A percentile compares a stretch with the other conserved stretches of the same genome.
Conservation (phyloP, 1,140 invertebrate species). For the Cataglyphis hispanica region DNA sequence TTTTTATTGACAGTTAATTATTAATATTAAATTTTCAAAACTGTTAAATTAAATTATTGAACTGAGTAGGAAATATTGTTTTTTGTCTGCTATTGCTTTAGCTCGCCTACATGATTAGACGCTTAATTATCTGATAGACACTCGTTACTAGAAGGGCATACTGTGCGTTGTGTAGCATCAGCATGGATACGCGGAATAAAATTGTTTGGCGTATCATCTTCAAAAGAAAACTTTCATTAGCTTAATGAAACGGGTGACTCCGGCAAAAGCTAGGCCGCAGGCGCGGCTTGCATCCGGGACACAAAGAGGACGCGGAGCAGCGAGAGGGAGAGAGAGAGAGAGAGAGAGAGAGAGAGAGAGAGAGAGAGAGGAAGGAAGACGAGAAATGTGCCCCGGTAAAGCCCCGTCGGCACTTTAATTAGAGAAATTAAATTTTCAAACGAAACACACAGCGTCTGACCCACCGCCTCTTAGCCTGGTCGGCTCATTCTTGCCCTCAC, state of each 20-base stretch:
- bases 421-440: conserved; percentile 80
- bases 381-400: conserved; percentile 59
- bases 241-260: conserved; percentile 78
- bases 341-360: not conserved
- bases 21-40: not conserved
- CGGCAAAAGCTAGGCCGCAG: conserved; percentile 72
- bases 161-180: not conserved
- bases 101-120: not conserved
- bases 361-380: conserved; percentile 1
- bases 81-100: not conserved
- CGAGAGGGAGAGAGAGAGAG: not conserved
- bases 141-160: not conserved
- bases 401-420: conserved; percentile 76
- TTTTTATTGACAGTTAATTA: not conserved
- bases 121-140: conserved; percentile 36
- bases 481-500: not conserved
- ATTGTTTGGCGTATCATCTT: conserved; percentile 71
- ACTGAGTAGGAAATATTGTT: not conserved
- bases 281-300: conserved; percentile 63
- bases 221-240: conserved; percentile 79
- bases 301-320: conserved; percentile 35
- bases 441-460: conserved; percentile 69
- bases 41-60: too few relatives aligned
- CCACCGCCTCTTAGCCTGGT: conserved; percentile 9
- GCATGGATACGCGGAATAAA: conserved; percentile 44